A percentile compares a stretch with the other conserved stretches of the same genome.
phyloP scores from a whole-genome alignment of 2,888 invertebrate species.

The Ophion costatus region DNA sequence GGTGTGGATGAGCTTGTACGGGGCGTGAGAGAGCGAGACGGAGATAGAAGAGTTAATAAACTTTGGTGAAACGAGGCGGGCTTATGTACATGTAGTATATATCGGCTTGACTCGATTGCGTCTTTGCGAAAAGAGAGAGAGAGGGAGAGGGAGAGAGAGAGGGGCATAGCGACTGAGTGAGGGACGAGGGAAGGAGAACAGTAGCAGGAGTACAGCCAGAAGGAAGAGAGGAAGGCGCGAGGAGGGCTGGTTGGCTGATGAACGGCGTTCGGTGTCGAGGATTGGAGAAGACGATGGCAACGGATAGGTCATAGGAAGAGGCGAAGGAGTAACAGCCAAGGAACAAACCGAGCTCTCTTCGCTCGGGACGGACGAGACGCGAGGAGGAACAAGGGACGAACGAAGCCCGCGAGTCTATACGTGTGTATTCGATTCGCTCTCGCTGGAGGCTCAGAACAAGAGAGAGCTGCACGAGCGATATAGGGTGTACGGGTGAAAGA shows the following conservation, averaged over 20 bases:
- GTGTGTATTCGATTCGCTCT: conserved; percentile 1
- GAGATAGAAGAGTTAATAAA: conserved; percentile 71
- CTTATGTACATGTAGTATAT: conserved; percentile 45
- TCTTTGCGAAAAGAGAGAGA: conserved; percentile 52
- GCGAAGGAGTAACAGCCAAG: conserved; percentile 43
- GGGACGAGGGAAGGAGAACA: conserved; percentile 18
- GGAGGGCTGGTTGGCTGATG: conserved; percentile 63
- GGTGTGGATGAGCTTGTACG: conserved; percentile 54
- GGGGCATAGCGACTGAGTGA: conserved; percentile 14
- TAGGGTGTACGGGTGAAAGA: conserved; percentile 33
- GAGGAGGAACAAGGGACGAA: conserved; percentile 15
- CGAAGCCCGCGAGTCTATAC: conserved; percentile 8
- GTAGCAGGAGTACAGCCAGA: conserved; percentile 31
- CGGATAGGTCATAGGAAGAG: conserved; percentile 58
- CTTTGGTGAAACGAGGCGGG: conserved; percentile 69
- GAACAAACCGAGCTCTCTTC: conserved; percentile 1
- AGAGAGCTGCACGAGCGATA: conserved; percentile 31
- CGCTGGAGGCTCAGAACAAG: conserved; percentile 34
- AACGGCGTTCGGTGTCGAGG: conserved; percentile 58
- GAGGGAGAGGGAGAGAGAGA: conserved; percentile 12
- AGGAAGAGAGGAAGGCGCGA: conserved; percentile 43
- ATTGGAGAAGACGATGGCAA: conserved; percentile 63
- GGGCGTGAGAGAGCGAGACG: conserved; percentile 44
- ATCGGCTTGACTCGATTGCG: conserved; percentile 64
- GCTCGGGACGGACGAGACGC: neutral